Base-by-base conservation (phyloP, 2,888 invertebrate genomes). In the Auanema freiburgensis region DNA sequence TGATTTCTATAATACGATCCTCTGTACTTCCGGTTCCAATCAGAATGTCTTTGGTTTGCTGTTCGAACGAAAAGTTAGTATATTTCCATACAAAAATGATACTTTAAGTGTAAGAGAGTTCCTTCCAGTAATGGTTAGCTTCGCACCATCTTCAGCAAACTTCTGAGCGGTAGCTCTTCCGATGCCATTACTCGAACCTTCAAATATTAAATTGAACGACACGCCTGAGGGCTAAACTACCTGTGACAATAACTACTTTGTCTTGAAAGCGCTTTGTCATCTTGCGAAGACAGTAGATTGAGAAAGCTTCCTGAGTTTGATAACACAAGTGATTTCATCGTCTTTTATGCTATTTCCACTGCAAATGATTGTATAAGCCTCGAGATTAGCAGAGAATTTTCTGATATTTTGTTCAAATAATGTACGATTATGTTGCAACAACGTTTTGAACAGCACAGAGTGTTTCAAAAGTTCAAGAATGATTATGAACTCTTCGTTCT, bases 141-240 rank as follows among this genome's bases (percentile, higher is more conserved):
- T 60, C n/a, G 71, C 71, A 11, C 71, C 71, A 59, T 71, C 71
- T 33, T 53, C 53, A 8, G 67, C 71, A 10, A 71, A 68, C 1
- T 62, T 57, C 8, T 62, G 46, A 14, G 67, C 71, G 0, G 67
- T 61, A 5, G 61, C 66, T 42, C 71, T 57, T 8, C 71, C 71
- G 40, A 71, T 67, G 44, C 67, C 71, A 59, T 65, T 71, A 24
- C 67, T 68, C 2, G 71, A 71, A 14, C 69, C 69, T 69, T 44
- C 14, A 65, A 52, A 14, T 14, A 52, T 1, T 59, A 21, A 51
- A 24, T 8, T 12, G n/a, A 51, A 16, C 5, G 14, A 21, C 3
- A 46, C 3, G 10, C 16, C 8, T 21, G 46, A 46, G 10, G 10
- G n/a, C n/a, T n/a, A 16, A 46, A 46, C 4, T 46, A 46, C 46